phyloP scores from a whole-genome alignment of 2,888 invertebrate genomes.

The Diachrysia chrysitis region DNA sequence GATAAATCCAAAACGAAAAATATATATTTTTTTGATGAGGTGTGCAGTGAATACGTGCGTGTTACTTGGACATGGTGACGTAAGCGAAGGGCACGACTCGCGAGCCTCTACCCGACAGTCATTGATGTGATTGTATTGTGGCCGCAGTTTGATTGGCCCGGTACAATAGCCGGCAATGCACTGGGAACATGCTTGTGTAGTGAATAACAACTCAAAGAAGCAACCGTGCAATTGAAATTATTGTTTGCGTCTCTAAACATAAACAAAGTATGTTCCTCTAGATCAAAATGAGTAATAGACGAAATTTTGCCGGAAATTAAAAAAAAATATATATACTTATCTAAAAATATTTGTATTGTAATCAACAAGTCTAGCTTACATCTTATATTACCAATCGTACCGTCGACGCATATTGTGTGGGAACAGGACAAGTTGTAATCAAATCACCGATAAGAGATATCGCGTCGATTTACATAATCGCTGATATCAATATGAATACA shows the following conservation, averaged over 20 bases:
- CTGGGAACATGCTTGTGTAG: conserved; percentile 1
- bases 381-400: background rate
- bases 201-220: background rate
- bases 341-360: too few species aligned
- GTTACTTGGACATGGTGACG: background rate
- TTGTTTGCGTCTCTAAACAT: background rate
- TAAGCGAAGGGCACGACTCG: conserved; percentile 6
- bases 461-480: conserved; percentile 26
- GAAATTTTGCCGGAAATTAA: too few species aligned
- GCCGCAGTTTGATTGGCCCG: conserved; percentile 17
- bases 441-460: conserved; percentile 11
- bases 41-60: background rate
- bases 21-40: background rate
- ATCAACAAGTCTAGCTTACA: background rate
- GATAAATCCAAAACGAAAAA: too few species aligned
- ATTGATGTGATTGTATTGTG: conserved; percentile 37
- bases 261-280: background rate
- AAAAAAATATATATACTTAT: too few species aligned
- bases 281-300: too few species aligned
- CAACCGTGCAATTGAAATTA: background rate
- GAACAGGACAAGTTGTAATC: background rate
- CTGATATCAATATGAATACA: conserved; percentile 20
- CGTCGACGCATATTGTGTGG: background rate
- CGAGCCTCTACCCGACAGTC: background rate
- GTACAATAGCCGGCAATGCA: conserved; percentile 5